Evolutionary conservation across 1,140 invertebrate species (phyloP), one percentile per base, ranked within the genome.

Genomic region (Anoplophora glabripennis): DNA sequence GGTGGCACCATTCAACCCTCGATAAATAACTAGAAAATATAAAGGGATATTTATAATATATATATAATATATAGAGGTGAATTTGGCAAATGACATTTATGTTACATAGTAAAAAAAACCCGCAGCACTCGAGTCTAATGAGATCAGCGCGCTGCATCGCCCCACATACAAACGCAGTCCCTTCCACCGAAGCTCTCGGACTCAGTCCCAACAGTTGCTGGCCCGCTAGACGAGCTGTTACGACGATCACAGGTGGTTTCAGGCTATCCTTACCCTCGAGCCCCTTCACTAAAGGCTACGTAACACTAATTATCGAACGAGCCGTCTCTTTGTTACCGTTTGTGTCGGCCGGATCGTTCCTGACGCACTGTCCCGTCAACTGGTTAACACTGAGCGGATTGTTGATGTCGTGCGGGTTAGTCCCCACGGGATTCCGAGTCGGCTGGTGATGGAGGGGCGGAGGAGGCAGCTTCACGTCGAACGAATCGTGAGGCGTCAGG

Each of bases 331-430:
- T 73, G 45, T 66, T 69, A 45, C 63, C 61, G 51, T 63, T 67
- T 21, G 63, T 60, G 54, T 74, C 72, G 66, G 80, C 75, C 49
- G 78, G 73, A 51, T 77, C 74, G 70, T 77, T 84, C 68, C 84
- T 83, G 65, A 84, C 81, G 77, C 83, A 85, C 78, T 86, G 84
- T 64, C 86, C 89, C 37, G 90, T 93, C 58, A 93, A 77, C 77
- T 92, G 89, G 69, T 92, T 92, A 34, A 94, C 90, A 76, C 89
- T 92, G 18, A 93, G 79, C 17, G 92, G 92, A 80, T 94, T 94
- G 78, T 94, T 94, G 55, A 90, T 88, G 79, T 93, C 91, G 66
- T 91, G 86, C 9, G 92, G 92, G 77, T 94, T 93, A 8, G 91
- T 92, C 52, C 91, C 92, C 36, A 94, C 90, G 14, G 92, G 91